Evolutionary conservation across 2,888 invertebrate species (phyloP).

Genomic region (Troides oblongomaculatus): DNA sequence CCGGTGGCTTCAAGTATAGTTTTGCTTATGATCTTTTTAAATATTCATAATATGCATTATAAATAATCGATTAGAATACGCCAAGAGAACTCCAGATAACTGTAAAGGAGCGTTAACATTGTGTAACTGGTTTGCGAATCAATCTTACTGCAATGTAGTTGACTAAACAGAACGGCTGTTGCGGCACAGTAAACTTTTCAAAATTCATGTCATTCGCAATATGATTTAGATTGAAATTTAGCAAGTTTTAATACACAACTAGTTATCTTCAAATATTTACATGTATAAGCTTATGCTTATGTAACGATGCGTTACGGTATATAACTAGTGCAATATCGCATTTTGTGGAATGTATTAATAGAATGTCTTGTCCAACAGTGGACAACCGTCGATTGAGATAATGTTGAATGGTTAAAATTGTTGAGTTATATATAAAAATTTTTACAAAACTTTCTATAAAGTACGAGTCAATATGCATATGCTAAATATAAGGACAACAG

Average conservation of each 20-base stretch:
- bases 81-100: neutral
- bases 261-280: no score
- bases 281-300: no score
- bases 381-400: no score
- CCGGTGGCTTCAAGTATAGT: neutral
- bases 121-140: conserved; percentile 9
- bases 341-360: no score
- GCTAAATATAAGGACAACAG: no score
- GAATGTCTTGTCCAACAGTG: no score
- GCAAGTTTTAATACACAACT: neutral
- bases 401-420: no score
- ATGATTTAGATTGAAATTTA: neutral
- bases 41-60: conserved; percentile 3
- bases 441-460: no score
- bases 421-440: no score
- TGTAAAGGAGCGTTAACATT: neutral
- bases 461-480: no score
- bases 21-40: conserved; percentile 18
- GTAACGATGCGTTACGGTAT: no score
- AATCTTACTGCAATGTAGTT: conserved; percentile 10
- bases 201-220: neutral
- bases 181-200: conserved; percentile 11
- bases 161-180: conserved; percentile 7
- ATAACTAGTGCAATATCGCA: no score
- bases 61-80: neutral